Conservation (phyloP, 2,797 vertebrate genomes). For the Falco columbarius region DNA sequence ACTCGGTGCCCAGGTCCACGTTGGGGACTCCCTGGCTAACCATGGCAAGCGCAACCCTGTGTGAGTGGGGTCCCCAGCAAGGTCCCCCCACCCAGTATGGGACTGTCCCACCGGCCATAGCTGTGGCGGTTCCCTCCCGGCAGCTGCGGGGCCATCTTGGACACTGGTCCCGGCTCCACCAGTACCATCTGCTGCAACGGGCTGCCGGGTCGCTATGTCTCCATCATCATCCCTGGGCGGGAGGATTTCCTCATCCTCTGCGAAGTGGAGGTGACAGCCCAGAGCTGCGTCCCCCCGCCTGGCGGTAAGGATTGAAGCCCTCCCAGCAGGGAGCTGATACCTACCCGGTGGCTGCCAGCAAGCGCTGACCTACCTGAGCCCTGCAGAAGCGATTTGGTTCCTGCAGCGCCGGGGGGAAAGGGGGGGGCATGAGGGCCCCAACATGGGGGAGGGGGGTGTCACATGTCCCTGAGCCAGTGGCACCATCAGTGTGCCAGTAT, state of each 20-base stretch:
- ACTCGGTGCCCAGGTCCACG: neutral
- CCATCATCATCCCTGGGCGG: neutral
- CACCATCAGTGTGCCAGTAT: neutral
- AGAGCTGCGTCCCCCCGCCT: neutral
- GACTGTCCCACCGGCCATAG: too few species aligned
- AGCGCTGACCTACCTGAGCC: neutral
- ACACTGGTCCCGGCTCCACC: neutral
- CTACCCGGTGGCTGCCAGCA: rapidly evolving
- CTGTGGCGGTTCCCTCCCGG: neutral
- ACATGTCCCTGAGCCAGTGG: neutral
- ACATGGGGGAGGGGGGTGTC: neutral
- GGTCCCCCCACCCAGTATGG: too few species aligned
- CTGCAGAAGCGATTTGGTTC: too few species aligned
- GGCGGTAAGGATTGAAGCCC: neutral
- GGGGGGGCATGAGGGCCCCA: too few species aligned
- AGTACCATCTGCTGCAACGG: neutral
- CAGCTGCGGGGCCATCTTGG: neutral
- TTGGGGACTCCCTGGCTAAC: neutral
- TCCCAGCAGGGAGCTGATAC: too few species aligned
- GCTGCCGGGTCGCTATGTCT: neutral
- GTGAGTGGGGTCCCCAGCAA: neutral
- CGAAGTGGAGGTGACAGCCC: neutral
- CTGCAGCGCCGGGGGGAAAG: too few species aligned
- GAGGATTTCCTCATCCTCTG: neutral
- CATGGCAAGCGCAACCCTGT: neutral